Percentiles rank a stretch among this genome's conserved stretches.
phyloP scores from a whole-genome alignment of 1,140 invertebrate species.

The Heliconius hewitsoni region DNA sequence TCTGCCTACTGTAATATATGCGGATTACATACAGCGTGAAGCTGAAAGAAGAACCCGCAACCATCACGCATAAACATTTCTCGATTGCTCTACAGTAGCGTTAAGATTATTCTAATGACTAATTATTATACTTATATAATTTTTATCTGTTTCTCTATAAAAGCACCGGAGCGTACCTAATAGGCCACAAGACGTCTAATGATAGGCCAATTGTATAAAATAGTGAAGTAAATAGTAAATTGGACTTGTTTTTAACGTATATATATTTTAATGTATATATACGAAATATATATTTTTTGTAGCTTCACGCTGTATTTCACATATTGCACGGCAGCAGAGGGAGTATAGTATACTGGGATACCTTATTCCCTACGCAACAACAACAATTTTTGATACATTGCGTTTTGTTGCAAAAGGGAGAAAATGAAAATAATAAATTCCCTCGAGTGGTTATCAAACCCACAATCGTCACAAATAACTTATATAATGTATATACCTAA shows the following conservation, averaged over 20 bases:
- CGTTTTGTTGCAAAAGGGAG: too few relatives aligned
- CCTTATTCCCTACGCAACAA: not conserved
- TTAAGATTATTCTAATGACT: not conserved
- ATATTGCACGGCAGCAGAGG: not conserved
- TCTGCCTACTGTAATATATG: too few relatives aligned
- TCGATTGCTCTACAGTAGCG: not conserved
- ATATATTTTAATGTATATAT: too few relatives aligned
- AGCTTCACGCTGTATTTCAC: not conserved
- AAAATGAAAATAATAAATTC: too few relatives aligned
- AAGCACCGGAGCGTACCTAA: not conserved
- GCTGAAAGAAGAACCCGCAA: not conserved
- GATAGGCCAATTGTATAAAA: not conserved
- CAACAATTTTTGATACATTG: too few relatives aligned
- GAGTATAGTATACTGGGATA: not conserved
- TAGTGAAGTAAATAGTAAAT: not conserved
- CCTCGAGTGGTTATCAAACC: too few relatives aligned
- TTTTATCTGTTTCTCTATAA: not conserved
- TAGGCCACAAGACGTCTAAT: not conserved
- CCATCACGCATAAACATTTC: not conserved
- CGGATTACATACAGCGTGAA: not conserved
- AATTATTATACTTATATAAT: conserved; percentile 5
- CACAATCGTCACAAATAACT: too few relatives aligned
- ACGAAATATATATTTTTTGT: not conserved
- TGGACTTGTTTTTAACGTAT: not conserved
- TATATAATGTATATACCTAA: too few relatives aligned